These are phyloP conservation scores for Xiphydria camelus DNA, from an alignment of 2,888 invertebrate species.

Conservation along the genomic window DNA sequence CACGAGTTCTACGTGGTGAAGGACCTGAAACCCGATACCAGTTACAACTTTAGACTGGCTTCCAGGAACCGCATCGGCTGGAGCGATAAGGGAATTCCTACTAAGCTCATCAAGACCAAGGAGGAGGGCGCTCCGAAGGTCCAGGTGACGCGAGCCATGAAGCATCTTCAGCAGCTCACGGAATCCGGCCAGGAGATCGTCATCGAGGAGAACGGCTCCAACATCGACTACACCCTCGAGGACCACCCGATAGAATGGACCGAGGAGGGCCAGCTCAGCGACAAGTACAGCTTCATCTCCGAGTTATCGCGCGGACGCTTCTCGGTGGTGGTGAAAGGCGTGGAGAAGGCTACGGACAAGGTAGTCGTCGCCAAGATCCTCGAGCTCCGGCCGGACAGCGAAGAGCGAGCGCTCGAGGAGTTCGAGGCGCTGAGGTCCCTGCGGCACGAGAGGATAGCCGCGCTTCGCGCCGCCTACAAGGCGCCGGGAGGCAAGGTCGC, in stretches of 20 bases:
- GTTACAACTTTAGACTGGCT: conserved; percentile 87
- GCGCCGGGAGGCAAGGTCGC: conserved; percentile 70
- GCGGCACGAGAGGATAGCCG: conserved; percentile 86
- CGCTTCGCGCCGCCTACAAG: conserved; percentile 73
- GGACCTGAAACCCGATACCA: conserved; percentile 75
- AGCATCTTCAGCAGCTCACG: conserved; percentile 81
- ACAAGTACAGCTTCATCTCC: conserved; percentile 82
- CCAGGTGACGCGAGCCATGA: conserved; percentile 80
- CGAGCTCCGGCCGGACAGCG: conserved; percentile 69
- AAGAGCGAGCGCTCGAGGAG: conserved; percentile 74
- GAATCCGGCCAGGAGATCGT: conserved; percentile 76
- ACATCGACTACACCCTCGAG: conserved; percentile 76
- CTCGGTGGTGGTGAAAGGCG: conserved; percentile 80
- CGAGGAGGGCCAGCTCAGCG: conserved; percentile 68
- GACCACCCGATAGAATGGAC: conserved; percentile 75
- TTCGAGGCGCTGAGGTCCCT: conserved; percentile 81
- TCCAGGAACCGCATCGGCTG: conserved; percentile 91
- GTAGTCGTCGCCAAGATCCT: conserved; percentile 85
- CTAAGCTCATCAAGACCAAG: conserved; percentile 73
- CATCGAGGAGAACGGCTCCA: conserved; percentile 65
- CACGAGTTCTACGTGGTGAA: conserved; percentile 89
- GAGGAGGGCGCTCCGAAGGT: conserved; percentile 72
- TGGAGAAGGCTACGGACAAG: conserved; percentile 74
- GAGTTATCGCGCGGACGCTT: conserved; percentile 86
- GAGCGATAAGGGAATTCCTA: conserved; percentile 87